Evolutionary conservation across 2,888 invertebrate genomes (phyloP).

Genomic region (Drosophila macrospina): DNA sequence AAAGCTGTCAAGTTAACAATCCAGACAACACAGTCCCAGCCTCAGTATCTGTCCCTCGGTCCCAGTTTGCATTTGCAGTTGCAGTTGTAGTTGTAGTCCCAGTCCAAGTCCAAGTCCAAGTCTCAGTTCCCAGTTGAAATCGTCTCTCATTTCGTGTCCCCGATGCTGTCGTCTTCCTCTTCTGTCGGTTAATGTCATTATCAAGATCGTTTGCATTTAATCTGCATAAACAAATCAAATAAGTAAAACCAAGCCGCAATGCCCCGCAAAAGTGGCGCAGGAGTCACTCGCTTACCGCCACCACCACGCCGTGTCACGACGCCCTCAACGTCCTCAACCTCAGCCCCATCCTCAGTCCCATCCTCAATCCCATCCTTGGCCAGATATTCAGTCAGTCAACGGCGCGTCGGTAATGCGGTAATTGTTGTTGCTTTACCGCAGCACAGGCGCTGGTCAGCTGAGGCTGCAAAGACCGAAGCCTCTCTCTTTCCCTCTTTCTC

Average conservation of each 20-base stretch:
- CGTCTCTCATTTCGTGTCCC: slow-evolving; percentile 57
- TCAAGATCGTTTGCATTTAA: slow-evolving; percentile 84
- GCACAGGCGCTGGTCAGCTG: slow-evolving; percentile 42
- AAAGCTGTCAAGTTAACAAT: slow-evolving; percentile 84
- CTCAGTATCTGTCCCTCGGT: slow-evolving; percentile 24
- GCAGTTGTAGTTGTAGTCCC: slow-evolving; percentile 7
- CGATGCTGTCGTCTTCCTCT: slow-evolving; percentile 66
- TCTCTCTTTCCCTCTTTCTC: slow-evolving; percentile 12
- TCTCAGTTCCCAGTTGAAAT: slow-evolving; percentile 51
- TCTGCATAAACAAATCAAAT: slow-evolving; percentile 83
- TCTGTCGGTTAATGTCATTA: slow-evolving; percentile 84
- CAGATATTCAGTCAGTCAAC: slow-evolving; percentile 64
- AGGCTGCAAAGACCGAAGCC: slow-evolving; percentile 17
- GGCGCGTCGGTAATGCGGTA: slow-evolving; percentile 78
- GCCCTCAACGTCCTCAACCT: slow-evolving; percentile 35
- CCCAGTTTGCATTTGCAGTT: slow-evolving; percentile 25
- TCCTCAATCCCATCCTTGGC: slow-evolving; percentile 25
- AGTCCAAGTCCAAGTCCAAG: slow-evolving; percentile 17
- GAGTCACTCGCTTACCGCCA: slow-evolving; percentile 56
- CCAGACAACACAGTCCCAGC: slow-evolving; percentile 62
- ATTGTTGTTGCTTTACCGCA: slow-evolving; percentile 68
- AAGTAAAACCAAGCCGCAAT: slow-evolving; percentile 63
- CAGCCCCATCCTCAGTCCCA: slow-evolving; percentile 9
- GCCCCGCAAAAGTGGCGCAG: slow-evolving; percentile 73
- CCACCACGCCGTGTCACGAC: slow-evolving; percentile 43